Evolutionary conservation across 2,797 vertebrate species (phyloP), one percentile per base, ranked within the genome.

Genomic region (Borostomias antarcticus): DNA sequence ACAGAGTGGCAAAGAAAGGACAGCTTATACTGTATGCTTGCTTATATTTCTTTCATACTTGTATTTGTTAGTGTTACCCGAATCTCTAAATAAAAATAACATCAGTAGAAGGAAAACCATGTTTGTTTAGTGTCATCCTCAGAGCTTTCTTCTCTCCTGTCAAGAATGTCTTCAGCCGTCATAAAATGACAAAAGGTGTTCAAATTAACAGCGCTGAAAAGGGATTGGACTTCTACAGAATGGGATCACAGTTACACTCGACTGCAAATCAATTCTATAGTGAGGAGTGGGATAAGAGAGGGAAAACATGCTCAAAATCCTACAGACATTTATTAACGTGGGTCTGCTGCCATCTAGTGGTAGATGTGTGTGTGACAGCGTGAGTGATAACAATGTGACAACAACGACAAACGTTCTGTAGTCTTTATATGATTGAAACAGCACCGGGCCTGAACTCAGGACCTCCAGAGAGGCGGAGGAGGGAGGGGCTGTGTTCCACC

Each of bases 301-400:
- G n/a, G n/a, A n/a, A n/a, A 17, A 17, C 52, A 54, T 5, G 15
- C 28, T 54, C 10, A 58, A 58, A n/a, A 40, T 4, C 8, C 21
- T 21, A 40, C 33, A 4, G 15, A 21, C 32, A 23, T 52, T 52
- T 52, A 10, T 26, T 25, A 40, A 33, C 9, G 1, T 58, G 72
- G 2, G 4, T 1, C 5, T 70, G 65, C 21, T 40, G 82, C 82
- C 87, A 68, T 54, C 87, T 86, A 54, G 70, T 85, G 86, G 84
- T 35, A 5, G 1, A 1, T 68, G n/a, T 45, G 40, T 45, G 40
- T 45, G 40, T n/a, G 40, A 15, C 33, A 35, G 40, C n/a, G 40
- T 45, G 40, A 4, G 40, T 45, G 40, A n/a, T n/a, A n/a, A n/a
- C n/a, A n/a, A n/a, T n/a, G n/a, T n/a, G n/a, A n/a, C n/a, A n/a